Percentiles rank a stretch among this genome's conserved stretches.
These are phyloP conservation scores for Drosophila limbata DNA, from an alignment of 2,888 invertebrate species.

Conservation along the genomic window DNA sequence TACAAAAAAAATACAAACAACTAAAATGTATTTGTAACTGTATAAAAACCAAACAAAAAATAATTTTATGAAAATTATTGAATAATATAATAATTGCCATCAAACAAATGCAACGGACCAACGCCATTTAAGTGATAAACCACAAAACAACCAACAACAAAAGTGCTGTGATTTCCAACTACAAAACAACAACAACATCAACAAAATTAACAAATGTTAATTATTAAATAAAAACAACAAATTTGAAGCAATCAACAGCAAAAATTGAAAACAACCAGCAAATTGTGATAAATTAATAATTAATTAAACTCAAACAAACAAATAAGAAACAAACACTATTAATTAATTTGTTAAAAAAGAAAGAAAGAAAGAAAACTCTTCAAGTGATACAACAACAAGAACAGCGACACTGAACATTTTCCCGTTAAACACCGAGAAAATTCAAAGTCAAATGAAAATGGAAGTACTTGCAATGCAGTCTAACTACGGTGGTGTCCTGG, in stretches of 20 bases:
- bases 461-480: slow-evolving; percentile 75
- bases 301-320: slow-evolving; percentile 28
- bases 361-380: slow-evolving; percentile 33
- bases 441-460: slow-evolving; percentile 73
- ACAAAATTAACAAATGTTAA: slow-evolving; percentile 51
- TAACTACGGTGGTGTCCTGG: slow-evolving; percentile 70
- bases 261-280: slow-evolving; percentile 23
- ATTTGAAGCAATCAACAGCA: slow-evolving; percentile 71
- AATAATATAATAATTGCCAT: slow-evolving; percentile 71
- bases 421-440: slow-evolving; percentile 21
- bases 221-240: slow-evolving; percentile 50
- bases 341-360: slow-evolving; percentile 48
- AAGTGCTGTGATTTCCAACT: slow-evolving; percentile 82
- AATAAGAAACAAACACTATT: slow-evolving; percentile 50
- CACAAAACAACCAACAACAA: slow-evolving; percentile 61
- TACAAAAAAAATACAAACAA: slow-evolving; percentile 27
- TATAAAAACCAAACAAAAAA: slow-evolving; percentile 37
- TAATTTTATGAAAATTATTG: slow-evolving; percentile 65
- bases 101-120: slow-evolving; percentile 81
- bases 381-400: slow-evolving; percentile 61
- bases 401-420: slow-evolving; percentile 46
- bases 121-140: slow-evolving; percentile 82
- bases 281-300: slow-evolving; percentile 18
- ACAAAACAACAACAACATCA: slow-evolving; percentile 62
- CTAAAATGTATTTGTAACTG: slow-evolving; percentile 60